A percentile compares a stretch with the other conserved stretches of the same genome.
phyloP scores from a whole-genome alignment of 2,797 vertebrate species.

The Enteromius thamalakanensis region DNA sequence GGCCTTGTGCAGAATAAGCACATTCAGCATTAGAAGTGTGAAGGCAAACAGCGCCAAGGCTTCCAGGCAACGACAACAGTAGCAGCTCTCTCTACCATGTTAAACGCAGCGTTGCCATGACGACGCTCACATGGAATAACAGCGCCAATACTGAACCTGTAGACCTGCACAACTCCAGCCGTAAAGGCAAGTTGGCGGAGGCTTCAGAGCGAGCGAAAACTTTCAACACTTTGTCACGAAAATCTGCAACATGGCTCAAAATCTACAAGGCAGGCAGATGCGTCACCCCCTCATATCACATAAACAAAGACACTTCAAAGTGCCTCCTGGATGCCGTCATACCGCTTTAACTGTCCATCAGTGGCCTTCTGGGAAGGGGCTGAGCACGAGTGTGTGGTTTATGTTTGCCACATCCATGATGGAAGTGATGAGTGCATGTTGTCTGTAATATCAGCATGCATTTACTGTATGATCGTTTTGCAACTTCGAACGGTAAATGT shows the following conservation, averaged over 20 bases:
- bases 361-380: conserved; percentile 58
- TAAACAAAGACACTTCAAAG: conserved; percentile 42
- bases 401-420: conserved; percentile 41
- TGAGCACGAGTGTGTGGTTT: conserved; percentile 19
- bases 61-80: conserved; percentile 55
- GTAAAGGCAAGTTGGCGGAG: conserved; percentile 14
- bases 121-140: conserved; percentile 36
- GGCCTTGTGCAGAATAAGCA: conserved; percentile 38
- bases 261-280: conserved; percentile 46
- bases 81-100: conserved; percentile 44
- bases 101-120: conserved; percentile 47
- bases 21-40: conserved; percentile 58
- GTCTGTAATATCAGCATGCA: conserved; percentile 11
- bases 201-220: conserved; percentile 51
- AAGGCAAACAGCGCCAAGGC: conserved; percentile 53
- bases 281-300: conserved; percentile 32
- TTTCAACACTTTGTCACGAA: conserved; percentile 62
- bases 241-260: conserved; percentile 63
- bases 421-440: conserved; percentile 43
- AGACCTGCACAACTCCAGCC: background rate
- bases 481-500: background rate
- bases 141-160: conserved; percentile 8
- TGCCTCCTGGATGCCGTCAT: conserved; percentile 20
- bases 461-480: conserved; percentile 6
- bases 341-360: conserved; percentile 46